phyloP scores from a whole-genome alignment of 2,888 invertebrate species.

The Pollenia griseotomentosa region DNA sequence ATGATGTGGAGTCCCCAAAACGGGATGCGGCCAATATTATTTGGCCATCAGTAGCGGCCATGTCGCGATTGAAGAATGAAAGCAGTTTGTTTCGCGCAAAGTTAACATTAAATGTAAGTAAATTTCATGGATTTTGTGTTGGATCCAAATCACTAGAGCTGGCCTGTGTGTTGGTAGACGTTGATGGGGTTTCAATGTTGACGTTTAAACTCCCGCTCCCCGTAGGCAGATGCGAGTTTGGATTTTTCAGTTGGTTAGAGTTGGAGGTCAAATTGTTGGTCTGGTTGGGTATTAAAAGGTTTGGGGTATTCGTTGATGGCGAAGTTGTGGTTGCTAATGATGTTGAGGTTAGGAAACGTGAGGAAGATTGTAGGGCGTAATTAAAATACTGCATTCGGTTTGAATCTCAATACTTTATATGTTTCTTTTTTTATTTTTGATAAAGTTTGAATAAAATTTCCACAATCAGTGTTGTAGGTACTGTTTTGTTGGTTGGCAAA shows the following conservation, averaged over 20 bases:
- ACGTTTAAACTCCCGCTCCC: slow-evolving; percentile 74
- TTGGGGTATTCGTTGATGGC: slow-evolving; percentile 59
- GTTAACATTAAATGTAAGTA: slow-evolving; percentile 84
- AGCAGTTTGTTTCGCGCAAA: slow-evolving; percentile 84
- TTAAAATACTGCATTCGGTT: slow-evolving; percentile 83
- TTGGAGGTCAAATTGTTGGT: slow-evolving; percentile 63
- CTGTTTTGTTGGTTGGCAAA: slow-evolving; percentile 27
- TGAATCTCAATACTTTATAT: slow-evolving; percentile 65
- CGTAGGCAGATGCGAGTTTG: slow-evolving; percentile 59
- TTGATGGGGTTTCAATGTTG: slow-evolving; percentile 70
- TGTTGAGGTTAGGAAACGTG: slow-evolving; percentile 81
- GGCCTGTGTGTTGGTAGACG: slow-evolving; percentile 36
- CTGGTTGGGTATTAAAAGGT: slow-evolving; percentile 47
- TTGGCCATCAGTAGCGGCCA: slow-evolving; percentile 96
- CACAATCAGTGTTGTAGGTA: slow-evolving; percentile 25
- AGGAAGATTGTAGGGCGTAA: slow-evolving; percentile 82
- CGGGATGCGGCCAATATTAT: slow-evolving; percentile 93
- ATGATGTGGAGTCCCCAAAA: slow-evolving; percentile 84
- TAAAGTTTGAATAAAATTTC: slow-evolving; percentile 47
- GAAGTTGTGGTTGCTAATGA: slow-evolving; percentile 64
- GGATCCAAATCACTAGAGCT: slow-evolving; percentile 60
- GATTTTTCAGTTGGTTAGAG: slow-evolving; percentile 55
- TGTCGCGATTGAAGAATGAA: slow-evolving; percentile 85
- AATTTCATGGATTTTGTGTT: slow-evolving; percentile 82
- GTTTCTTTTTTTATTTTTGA: background rate